Conservation (phyloP, 2,797 vertebrate genomes). For the Enteromius unitaeniatus region DNA sequence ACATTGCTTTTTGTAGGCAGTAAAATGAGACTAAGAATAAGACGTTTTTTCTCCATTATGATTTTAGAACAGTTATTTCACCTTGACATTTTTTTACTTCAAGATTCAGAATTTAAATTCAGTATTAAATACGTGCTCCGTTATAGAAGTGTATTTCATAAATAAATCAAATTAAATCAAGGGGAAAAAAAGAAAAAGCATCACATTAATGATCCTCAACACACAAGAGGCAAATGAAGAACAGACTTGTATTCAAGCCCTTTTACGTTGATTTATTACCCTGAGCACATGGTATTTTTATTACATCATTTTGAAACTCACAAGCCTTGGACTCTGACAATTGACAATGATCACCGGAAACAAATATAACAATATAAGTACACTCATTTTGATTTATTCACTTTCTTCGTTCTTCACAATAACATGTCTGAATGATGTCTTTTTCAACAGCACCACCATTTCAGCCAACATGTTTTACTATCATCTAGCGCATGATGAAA, state of each 20-base stretch:
- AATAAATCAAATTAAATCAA: background rate
- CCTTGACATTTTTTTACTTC: background rate
- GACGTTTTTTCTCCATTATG: background rate
- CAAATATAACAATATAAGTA: constrained; percentile 23
- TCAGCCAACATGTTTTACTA: background rate
- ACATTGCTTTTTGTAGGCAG: background rate
- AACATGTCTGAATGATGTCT: background rate
- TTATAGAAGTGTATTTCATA: background rate
- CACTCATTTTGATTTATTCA: constrained; percentile 37
- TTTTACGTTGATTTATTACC: constrained; percentile 55
- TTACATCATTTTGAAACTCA: constrained; percentile 47
- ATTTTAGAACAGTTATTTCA: background rate
- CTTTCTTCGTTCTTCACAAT: constrained; percentile 2
- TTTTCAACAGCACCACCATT: background rate
- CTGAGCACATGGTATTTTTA: constrained; percentile 49
- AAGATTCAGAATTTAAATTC: background rate
- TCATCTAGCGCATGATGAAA: background rate
- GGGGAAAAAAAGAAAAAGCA: background rate
- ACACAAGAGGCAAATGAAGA: constrained; percentile 34
- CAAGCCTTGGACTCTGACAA: constrained; percentile 39
- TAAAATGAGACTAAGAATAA: background rate
- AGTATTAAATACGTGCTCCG: background rate
- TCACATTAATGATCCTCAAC: background rate
- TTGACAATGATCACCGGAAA: constrained; percentile 25
- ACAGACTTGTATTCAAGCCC: constrained; percentile 51